A percentile compares a stretch with the other conserved stretches of the same genome.
Evolutionary conservation across 2,797 vertebrate genomes (phyloP).

Genomic region (Masticophis lateralis): DNA sequence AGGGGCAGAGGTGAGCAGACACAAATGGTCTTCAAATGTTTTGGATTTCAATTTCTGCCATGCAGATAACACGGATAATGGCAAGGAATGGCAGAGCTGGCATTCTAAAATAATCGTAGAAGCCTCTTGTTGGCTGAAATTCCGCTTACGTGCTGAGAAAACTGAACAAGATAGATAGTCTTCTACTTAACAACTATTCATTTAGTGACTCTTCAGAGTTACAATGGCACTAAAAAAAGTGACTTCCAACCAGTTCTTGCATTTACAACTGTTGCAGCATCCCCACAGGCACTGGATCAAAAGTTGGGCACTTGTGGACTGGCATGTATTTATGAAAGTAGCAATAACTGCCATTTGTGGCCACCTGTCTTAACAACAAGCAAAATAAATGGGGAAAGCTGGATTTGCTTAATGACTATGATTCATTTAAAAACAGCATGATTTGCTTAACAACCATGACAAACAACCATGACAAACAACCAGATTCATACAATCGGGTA

Average conservation of each 20-base stretch:
- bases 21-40: neutral
- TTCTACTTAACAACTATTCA: neutral
- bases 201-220: neutral
- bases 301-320: neutral
- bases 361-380: neutral
- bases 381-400: neutral
- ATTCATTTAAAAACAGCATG: neutral
- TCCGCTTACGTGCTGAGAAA: neutral
- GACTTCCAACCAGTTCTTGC: neutral
- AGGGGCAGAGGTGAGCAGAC: neutral
- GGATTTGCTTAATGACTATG: neutral
- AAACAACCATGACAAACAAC: neutral
- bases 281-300: neutral
- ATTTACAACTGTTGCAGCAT: neutral
- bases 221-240: neutral
- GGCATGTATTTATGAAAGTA: neutral
- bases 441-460: neutral
- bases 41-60: neutral
- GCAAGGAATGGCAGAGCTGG: neutral
- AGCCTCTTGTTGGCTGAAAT: neutral
- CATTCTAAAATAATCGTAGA: neutral
- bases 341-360: neutral
- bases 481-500: neutral
- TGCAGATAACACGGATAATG: neutral
- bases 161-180: neutral